Evolutionary conservation across 1,140 invertebrate genomes (phyloP), one percentile per base, ranked within the genome.

Genomic region (Goniozus legneri): DNA sequence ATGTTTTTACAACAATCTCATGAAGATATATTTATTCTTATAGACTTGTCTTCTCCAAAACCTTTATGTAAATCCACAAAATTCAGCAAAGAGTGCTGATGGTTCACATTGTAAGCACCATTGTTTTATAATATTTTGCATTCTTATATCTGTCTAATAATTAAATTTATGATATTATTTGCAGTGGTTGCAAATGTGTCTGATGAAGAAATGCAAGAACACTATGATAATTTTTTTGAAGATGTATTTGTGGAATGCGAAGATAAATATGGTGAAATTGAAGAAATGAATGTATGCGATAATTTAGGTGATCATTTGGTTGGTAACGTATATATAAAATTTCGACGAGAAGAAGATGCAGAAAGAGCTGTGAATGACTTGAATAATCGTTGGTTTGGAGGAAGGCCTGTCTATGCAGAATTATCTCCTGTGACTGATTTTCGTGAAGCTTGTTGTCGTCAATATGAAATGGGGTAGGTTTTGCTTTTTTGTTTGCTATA

Each of bases 261-360:
- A 77, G 92, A 96, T 62, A 97, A 97, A 79, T 98, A 98, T 79
- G 96, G 95, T 1, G 94, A 97, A 77, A 97, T 98, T 63, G 96
- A 98, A 78, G 96, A 98, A 75, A 98, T 98, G 95, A 98, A 98
- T 78, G 94, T 98, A 10, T 98, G 96, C 79, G 96, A 98, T 72
- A 98, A 98, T 76, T 81, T 98, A 40, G 95, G 95, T 12, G 95
- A 98, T 75, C 95, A 98, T 71, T 78, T 98, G 36, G 94, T 98
- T 38, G 95, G 95, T 41, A 98, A 97, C 83, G 95, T 97, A 31
- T 97, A 97, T 72, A 94, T 97, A 32, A 97, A 97, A 86, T 98
- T 98, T 75, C 86, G 92, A 8, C 83, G 89, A 57, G 97, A 99
- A 76, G 95, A 98, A 71, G 95, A 98, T 79, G 96, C 96, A 2